These are phyloP conservation scores for Crematogaster levior DNA, from an alignment of 2,888 invertebrate genomes.

Conservation along the genomic window DNA sequence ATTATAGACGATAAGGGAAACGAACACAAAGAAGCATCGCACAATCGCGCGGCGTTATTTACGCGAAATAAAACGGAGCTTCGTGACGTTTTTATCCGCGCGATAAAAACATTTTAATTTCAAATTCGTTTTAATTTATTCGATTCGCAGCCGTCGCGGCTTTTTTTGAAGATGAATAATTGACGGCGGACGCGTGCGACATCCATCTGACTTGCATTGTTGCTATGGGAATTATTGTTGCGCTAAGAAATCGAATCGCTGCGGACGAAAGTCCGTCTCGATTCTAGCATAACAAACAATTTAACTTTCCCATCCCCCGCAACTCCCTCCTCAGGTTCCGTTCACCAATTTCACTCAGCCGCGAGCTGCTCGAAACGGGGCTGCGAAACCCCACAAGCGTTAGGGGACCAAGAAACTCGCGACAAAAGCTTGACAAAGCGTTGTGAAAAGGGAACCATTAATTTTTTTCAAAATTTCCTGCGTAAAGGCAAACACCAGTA, in stretches of 20 bases:
- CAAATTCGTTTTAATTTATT: neutral
- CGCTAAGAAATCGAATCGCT: neutral
- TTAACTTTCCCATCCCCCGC: conserved; percentile 18
- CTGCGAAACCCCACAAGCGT: conserved; percentile 6
- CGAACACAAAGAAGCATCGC: neutral
- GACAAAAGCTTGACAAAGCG: neutral
- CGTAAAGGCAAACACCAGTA: too few relatives aligned
- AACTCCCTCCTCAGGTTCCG: neutral
- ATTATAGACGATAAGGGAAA: neutral
- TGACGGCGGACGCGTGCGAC: neutral
- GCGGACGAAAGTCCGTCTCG: conserved; percentile 1
- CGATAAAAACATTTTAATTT: neutral
- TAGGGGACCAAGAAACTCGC: neutral
- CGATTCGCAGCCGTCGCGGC: too few relatives aligned
- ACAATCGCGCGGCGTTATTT: neutral
- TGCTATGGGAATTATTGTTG: neutral
- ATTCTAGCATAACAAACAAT: conserved; percentile 11
- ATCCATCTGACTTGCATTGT: neutral
- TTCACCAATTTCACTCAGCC: neutral
- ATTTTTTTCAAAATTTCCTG: neutral
- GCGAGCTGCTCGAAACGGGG: neutral
- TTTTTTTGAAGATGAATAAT: neutral
- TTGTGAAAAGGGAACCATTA: neutral
- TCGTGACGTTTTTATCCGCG: neutral
- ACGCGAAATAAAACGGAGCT: neutral